Evolutionary conservation across 2,113 vertebrate genomes (phyloP).

Genomic region (Labeo rohita): DNA sequence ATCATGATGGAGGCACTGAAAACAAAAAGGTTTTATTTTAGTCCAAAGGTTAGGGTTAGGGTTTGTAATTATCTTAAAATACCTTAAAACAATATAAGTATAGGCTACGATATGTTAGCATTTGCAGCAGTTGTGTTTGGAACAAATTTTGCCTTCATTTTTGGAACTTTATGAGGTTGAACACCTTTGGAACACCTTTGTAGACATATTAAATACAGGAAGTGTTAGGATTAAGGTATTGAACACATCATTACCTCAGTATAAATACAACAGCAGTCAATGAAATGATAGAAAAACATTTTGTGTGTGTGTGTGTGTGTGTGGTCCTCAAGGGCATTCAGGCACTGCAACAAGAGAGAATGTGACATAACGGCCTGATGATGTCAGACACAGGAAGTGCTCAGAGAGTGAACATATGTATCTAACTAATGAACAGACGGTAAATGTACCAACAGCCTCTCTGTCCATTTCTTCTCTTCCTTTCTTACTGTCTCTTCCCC

Average conservation of each 20-base stretch:
- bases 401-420: constrained; percentile 36
- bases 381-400: constrained; percentile 45
- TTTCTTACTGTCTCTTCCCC: not conserved
- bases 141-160: not conserved
- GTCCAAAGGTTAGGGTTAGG: not conserved
- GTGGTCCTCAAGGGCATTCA: not conserved
- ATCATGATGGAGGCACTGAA: too few relatives aligned
- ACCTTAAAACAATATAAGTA: not conserved
- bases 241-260: not conserved
- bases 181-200: not conserved
- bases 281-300: not conserved
- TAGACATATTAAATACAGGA: not conserved
- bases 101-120: not conserved
- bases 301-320: not conserved
- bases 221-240: not conserved
- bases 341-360: constrained; percentile 15
- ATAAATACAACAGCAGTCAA: not conserved
- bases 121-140: not conserved
- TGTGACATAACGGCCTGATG: constrained; percentile 18
- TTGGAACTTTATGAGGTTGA: not conserved
- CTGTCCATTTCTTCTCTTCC: not conserved
- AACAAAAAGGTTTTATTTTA: not conserved
- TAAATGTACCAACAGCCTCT: not conserved
- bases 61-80: not conserved
- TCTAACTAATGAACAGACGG: constrained; percentile 38